These are phyloP conservation scores for Silurus glanis DNA, from an alignment of 2,113 vertebrate species.

Conservation along the genomic window DNA sequence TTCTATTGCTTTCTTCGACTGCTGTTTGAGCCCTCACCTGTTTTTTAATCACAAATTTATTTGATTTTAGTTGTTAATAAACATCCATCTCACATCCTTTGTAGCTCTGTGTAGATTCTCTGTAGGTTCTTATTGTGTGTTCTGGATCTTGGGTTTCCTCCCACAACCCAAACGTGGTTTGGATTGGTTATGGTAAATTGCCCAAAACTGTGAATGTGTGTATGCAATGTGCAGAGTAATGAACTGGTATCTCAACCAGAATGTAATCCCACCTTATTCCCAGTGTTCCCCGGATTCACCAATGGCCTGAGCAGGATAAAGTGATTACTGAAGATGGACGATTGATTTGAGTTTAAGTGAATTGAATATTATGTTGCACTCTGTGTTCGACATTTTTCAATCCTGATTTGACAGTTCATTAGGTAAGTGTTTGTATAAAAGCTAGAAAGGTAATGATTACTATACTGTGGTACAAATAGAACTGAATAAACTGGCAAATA, in stretches of 20 bases:
- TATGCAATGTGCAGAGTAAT: neutral
- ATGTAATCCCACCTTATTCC: neutral
- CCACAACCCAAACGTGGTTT: neutral
- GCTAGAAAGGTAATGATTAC: neutral
- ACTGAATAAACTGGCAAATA: neutral
- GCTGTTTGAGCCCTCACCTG: neutral
- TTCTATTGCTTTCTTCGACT: neutral
- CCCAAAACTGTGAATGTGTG: neutral
- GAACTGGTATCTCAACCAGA: neutral
- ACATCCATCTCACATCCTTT: neutral
- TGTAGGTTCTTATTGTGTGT: neutral
- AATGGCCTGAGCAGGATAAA: neutral
- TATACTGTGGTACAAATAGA: neutral
- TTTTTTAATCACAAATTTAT: neutral
- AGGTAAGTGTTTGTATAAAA: neutral
- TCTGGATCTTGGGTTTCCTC: neutral
- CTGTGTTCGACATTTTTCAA: neutral
- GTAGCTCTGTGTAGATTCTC: neutral
- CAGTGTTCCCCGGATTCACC: neutral
- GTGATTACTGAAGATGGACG: neutral
- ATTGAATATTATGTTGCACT: neutral
- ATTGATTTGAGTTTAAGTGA: neutral
- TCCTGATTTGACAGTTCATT: neutral
- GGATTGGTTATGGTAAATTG: neutral
- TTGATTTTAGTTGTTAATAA: neutral